Evolutionary conservation across 2,888 invertebrate genomes (phyloP).

Genomic region (Conistra vaccinii): DNA sequence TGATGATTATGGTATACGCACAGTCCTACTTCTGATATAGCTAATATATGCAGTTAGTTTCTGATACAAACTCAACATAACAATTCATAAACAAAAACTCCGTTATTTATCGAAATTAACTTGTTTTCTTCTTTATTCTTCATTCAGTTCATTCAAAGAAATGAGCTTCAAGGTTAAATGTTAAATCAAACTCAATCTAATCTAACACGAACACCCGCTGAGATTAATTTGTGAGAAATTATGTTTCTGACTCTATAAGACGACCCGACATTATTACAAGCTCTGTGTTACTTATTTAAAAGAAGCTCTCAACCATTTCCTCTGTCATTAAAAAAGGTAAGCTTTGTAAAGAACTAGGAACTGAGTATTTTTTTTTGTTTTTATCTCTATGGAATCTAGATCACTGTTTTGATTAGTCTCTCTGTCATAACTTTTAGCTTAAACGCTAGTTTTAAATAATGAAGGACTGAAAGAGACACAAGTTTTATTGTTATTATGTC

Average conservation of each 20-base stretch:
- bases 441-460: too few relatives aligned
- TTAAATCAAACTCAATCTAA: slow-evolving; percentile 25
- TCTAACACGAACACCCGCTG: slow-evolving; percentile 4
- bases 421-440: background rate
- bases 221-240: slow-evolving; percentile 17
- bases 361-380: background rate
- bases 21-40: background rate
- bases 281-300: background rate
- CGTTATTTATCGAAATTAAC: background rate
- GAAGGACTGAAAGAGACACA: too few relatives aligned
- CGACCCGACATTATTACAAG: background rate
- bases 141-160: background rate
- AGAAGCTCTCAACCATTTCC: slow-evolving; percentile 8
- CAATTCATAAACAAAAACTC: background rate
- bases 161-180: slow-evolving; percentile 24
- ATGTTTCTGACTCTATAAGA: slow-evolving; percentile 2
- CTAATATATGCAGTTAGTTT: background rate
- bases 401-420: slow-evolving; percentile 15
- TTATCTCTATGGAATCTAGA: slow-evolving; percentile 19
- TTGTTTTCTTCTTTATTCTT: background rate
- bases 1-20: background rate
- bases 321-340: background rate
- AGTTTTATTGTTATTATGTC: too few relatives aligned
- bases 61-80: background rate
- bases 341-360: slow-evolving; percentile 8